A percentile compares a stretch with the other conserved stretches of the same genome.
Conservation (phyloP, 2,888 invertebrate species). For the Nemoura dubitans region DNA sequence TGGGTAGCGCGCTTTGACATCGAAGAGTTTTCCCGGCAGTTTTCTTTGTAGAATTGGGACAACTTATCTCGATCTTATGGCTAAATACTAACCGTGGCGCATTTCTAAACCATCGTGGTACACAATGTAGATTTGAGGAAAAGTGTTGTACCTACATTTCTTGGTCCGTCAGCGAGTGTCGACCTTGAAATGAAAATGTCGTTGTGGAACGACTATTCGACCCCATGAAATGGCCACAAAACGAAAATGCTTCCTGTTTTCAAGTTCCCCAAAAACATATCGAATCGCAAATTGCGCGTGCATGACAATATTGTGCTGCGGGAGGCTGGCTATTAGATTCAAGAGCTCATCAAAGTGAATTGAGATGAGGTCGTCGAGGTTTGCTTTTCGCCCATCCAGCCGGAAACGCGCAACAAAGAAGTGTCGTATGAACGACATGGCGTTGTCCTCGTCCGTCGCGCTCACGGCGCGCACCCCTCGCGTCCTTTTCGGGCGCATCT, state of each 20-base stretch:
- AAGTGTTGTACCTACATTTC: no score
- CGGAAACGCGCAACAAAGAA: constrained; percentile 47
- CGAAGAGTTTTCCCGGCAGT: no score
- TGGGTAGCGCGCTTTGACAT: no score
- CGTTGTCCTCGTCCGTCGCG: background rate
- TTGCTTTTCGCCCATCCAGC: constrained; percentile 46
- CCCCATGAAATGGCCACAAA: no score
- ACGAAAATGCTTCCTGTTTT: background rate
- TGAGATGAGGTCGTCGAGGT: constrained; percentile 42
- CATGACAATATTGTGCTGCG: background rate
- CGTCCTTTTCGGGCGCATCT: background rate
- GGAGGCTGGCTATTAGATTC: background rate
- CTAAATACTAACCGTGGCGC: no score
- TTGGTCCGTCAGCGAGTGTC: no score
- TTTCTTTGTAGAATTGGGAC: no score
- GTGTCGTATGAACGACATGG: constrained; percentile 14
- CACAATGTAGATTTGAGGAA: no score
- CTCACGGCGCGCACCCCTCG: background rate
- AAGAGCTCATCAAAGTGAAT: constrained; percentile 1
- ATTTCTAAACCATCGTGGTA: no score
- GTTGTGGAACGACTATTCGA: no score
- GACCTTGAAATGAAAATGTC: no score
- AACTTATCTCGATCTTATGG: no score
- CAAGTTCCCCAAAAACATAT: background rate
- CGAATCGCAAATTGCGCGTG: background rate